phyloP scores from a whole-genome alignment of 2,888 invertebrate genomes.

The Drosophila histrio region DNA sequence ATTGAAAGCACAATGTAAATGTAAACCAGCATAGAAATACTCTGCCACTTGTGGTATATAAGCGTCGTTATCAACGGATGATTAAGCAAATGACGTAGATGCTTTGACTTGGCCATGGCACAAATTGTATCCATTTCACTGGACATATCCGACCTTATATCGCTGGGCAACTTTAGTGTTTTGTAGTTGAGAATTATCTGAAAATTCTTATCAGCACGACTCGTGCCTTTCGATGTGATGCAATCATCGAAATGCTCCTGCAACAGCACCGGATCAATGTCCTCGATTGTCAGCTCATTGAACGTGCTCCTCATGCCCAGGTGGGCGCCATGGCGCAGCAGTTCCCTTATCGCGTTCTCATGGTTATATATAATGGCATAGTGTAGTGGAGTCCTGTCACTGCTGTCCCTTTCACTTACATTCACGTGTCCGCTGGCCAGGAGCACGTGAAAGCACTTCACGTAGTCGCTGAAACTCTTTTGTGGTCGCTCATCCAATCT shows the following conservation, averaged over 20 bases:
- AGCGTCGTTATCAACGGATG: conserved; percentile 92
- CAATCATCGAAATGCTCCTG: conserved; percentile 90
- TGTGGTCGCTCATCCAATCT: conserved; percentile 8
- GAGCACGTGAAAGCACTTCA: conserved; percentile 87
- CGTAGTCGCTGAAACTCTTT: conserved; percentile 84
- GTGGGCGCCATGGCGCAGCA: conserved; percentile 89
- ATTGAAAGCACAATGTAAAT: background rate
- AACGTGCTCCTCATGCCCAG: conserved; percentile 88
- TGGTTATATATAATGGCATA: conserved; percentile 90
- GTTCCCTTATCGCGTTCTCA: conserved; percentile 86
- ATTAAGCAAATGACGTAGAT: conserved; percentile 88
- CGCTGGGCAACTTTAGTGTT: conserved; percentile 86
- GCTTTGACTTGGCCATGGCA: conserved; percentile 88
- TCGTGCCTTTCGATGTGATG: conserved; percentile 86
- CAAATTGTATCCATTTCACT: conserved; percentile 19
- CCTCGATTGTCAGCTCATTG: conserved; percentile 88
- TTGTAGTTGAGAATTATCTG: conserved; percentile 90
- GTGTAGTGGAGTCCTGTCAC: conserved; percentile 89
- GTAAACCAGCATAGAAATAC: conserved; percentile 60
- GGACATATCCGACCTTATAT: conserved; percentile 88
- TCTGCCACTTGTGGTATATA: conserved; percentile 89
- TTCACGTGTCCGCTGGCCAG: conserved; percentile 86
- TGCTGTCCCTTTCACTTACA: conserved; percentile 87
- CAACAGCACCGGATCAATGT: conserved; percentile 88
- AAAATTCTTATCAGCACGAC: conserved; percentile 88